Evolutionary conservation across 2,113 vertebrate genomes (phyloP).

Genomic region (Hymenochirus boettgeri): DNA sequence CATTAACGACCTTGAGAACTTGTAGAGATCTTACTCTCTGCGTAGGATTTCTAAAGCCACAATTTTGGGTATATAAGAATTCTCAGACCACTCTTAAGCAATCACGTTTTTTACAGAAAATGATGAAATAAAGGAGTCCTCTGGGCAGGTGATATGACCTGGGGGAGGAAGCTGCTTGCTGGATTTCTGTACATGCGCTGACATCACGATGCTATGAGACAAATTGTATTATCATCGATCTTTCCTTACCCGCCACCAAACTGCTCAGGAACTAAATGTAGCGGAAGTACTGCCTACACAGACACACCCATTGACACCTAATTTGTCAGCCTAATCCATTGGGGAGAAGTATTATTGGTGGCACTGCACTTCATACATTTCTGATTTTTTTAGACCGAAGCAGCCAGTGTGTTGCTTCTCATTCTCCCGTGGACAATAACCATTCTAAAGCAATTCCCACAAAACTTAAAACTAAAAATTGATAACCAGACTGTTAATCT

Average conservation of each 20-base stretch:
- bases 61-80: constrained; percentile 66
- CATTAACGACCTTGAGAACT: constrained; percentile 9
- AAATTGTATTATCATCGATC: constrained; percentile 81
- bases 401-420: constrained; percentile 60
- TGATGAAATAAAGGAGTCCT: constrained; percentile 70
- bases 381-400: constrained; percentile 71
- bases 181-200: constrained; percentile 66
- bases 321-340: constrained; percentile 82
- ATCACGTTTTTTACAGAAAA: constrained; percentile 67
- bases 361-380: constrained; percentile 77
- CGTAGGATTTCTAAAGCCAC: constrained; percentile 69
- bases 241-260: constrained; percentile 77
- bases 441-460: constrained; percentile 64
- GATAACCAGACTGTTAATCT: constrained; percentile 50
- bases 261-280: constrained; percentile 85
- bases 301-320: constrained; percentile 83
- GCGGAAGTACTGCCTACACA: constrained; percentile 75
- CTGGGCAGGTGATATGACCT: constrained; percentile 77
- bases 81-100: constrained; percentile 70
- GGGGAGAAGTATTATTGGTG: constrained; percentile 81
- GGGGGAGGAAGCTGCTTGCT: constrained; percentile 71
- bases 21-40: constrained; percentile 68
- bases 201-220: too few species aligned
- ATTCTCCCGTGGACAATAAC: constrained; percentile 66
- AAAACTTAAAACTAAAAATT: constrained; percentile 58